These are phyloP conservation scores for Cottoperca gobio DNA, from an alignment of 2,797 vertebrate species.

Conservation along the genomic window DNA sequence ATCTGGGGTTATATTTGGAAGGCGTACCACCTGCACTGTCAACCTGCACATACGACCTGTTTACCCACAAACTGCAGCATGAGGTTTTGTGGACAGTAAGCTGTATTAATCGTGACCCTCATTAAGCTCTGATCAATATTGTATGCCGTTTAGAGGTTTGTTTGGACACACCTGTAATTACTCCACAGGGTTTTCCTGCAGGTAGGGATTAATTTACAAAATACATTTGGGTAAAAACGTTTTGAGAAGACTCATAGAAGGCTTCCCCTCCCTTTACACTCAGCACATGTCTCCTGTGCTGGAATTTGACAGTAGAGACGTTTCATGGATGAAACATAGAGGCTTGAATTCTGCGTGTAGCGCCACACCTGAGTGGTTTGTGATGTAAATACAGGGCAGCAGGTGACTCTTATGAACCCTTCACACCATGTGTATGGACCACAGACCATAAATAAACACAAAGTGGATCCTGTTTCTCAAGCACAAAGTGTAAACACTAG, in stretches of 20 bases:
- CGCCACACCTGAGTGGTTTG: conserved; percentile 27
- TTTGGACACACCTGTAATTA: conserved; percentile 69
- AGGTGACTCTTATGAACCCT: not conserved
- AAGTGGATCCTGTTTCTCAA: not conserved
- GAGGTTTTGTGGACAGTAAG: conserved; percentile 14
- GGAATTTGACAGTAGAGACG: not conserved
- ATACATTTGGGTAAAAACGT: not conserved
- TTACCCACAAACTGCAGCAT: not conserved
- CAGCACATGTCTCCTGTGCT: not conserved
- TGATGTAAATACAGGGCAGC: conserved; percentile 50
- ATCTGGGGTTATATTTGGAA: too few species aligned
- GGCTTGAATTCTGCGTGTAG: not conserved
- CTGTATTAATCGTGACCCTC: conserved; percentile 14
- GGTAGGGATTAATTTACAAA: conserved; percentile 52
- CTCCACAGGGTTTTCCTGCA: conserved; percentile 22
- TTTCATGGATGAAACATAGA: not conserved
- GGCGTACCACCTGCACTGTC: too few species aligned
- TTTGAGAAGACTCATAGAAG: not conserved
- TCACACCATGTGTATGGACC: not conserved
- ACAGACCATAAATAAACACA: not conserved
- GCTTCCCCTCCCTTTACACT: not conserved
- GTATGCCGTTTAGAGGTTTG: conserved; percentile 58
- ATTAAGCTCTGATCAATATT: conserved; percentile 69
- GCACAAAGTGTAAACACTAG: not conserved
- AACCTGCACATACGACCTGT: too few species aligned